These are phyloP conservation scores for Malacoraja senta DNA, from an alignment of 2,797 vertebrate genomes.

Conservation along the genomic window DNA sequence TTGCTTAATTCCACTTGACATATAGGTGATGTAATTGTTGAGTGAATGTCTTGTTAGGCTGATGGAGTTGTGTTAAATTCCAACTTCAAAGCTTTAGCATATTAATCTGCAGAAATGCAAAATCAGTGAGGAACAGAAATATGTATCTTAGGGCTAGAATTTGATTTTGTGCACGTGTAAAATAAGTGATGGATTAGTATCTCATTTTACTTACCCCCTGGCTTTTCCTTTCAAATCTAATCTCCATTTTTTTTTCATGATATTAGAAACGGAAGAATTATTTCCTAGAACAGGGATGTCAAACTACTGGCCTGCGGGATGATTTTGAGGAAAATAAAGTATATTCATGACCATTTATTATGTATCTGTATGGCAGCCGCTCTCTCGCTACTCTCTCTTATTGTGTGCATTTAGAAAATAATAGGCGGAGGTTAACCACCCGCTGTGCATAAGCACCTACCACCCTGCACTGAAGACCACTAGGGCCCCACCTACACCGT, in stretches of 20 bases:
- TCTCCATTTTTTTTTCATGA: neutral
- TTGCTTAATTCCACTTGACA: neutral
- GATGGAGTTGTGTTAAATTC: neutral
- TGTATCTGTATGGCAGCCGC: no score
- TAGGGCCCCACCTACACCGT: no score
- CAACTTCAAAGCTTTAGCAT: neutral
- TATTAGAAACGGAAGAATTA: neutral
- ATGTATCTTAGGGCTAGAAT: neutral
- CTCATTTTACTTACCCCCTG: neutral
- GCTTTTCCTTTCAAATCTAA: neutral
- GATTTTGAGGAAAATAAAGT: no score
- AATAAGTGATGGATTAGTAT: neutral
- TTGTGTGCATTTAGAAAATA: no score
- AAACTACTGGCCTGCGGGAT: no score
- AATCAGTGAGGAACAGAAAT: neutral
- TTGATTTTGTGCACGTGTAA: neutral
- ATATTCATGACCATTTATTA: no score
- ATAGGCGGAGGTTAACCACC: no score
- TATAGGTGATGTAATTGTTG: neutral
- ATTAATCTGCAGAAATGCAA: neutral
- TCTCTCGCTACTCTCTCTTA: no score
- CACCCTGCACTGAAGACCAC: no score
- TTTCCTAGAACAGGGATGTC: neutral
- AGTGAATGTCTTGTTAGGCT: neutral
- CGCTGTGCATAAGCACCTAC: no score